phyloP scores from a whole-genome alignment of 2,113 vertebrate genomes.

The Stercorarius parasiticus region DNA sequence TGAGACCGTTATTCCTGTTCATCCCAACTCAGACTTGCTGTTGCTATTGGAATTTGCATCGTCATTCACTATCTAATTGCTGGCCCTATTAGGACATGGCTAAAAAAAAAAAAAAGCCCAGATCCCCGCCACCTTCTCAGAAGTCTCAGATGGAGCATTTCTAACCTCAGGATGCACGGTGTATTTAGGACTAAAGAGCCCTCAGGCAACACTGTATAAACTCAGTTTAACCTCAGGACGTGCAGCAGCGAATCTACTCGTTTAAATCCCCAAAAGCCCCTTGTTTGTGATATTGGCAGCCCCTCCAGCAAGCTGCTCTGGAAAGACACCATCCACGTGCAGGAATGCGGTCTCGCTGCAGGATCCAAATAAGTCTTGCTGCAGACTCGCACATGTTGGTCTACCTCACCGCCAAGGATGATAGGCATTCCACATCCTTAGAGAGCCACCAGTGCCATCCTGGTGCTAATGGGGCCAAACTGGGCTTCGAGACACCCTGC shows the following conservation, averaged over 20 bases:
- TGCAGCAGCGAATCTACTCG: neutral
- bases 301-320: neutral
- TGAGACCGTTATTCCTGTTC: conserved; percentile 31
- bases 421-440: neutral
- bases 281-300: neutral
- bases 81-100: neutral
- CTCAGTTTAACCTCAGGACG: neutral
- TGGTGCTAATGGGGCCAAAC: neutral
- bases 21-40: conserved; percentile 1
- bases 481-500: neutral
- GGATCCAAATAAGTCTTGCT: neutral
- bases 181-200: neutral
- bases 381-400: accelerated
- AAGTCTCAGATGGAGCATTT: neutral
- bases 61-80: conserved; percentile 30
- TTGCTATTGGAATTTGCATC: conserved; percentile 34
- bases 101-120: neutral
- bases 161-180: neutral
- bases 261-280: neutral
- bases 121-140: neutral
- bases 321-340: neutral
- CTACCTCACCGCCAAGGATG: neutral
- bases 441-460: neutral
- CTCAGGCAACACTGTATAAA: neutral
- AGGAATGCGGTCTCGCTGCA: neutral